Percentiles rank a stretch among this genome's conserved stretches.
Evolutionary conservation across 2,888 invertebrate genomes (phyloP).

Genomic region (Diplolepis rosae): DNA sequence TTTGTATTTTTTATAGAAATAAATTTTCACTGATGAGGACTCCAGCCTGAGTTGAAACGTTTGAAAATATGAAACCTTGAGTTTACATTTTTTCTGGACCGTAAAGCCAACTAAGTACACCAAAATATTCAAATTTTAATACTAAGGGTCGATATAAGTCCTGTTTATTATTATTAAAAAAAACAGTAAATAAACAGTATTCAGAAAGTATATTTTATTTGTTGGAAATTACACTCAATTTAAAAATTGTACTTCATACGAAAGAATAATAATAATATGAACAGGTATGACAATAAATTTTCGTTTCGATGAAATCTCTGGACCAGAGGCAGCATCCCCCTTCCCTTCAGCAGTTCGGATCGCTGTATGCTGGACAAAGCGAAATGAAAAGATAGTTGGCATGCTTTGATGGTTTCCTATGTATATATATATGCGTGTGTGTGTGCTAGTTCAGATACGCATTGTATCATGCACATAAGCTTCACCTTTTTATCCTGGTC

Average conservation of each 20-base stretch:
- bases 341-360: slow-evolving; percentile 14
- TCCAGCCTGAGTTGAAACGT: too few species aligned
- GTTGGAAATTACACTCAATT: not conserved
- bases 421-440: too few species aligned
- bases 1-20: too few species aligned
- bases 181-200: too few species aligned
- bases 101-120: too few species aligned
- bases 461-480: slow-evolving; percentile 40
- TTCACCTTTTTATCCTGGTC: slow-evolving; percentile 7
- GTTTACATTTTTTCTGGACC: too few species aligned
- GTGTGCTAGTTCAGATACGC: slow-evolving; percentile 47
- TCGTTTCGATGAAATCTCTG: slow-evolving; percentile 1
- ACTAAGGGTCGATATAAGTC: too few species aligned
- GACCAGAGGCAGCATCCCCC: slow-evolving; percentile 21
- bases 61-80: too few species aligned
- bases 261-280: not conserved
- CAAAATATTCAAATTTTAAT: too few species aligned
- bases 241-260: not conserved
- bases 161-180: too few species aligned
- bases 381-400: slow-evolving; percentile 71
- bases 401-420: slow-evolving; percentile 65
- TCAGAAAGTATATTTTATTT: too few species aligned
- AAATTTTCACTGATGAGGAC: too few species aligned
- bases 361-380: slow-evolving; percentile 62
- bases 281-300: slow-evolving; percentile 1